Percentiles rank a stretch among this genome's conserved stretches.
phyloP scores from a whole-genome alignment of 2,113 vertebrate species.

The Pluvialis apricaria region DNA sequence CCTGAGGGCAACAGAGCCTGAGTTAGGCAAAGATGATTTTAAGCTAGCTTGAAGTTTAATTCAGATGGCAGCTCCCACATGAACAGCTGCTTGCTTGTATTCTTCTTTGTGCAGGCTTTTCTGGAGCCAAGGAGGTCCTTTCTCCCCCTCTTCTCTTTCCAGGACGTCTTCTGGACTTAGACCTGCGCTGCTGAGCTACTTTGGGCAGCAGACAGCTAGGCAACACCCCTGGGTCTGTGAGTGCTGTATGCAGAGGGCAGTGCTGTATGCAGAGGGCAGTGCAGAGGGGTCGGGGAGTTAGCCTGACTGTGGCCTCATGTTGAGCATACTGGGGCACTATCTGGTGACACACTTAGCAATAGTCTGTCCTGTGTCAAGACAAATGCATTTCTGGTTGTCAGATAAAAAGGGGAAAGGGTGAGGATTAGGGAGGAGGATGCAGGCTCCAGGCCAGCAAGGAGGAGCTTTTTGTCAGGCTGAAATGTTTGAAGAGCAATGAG shows the following conservation, averaged over 20 bases:
- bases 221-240: background rate
- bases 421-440: background rate
- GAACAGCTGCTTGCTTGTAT: background rate
- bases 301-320: background rate
- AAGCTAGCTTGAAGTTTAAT: background rate
- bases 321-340: background rate
- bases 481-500: conserved; percentile 8
- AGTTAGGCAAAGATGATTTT: background rate
- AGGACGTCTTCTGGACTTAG: background rate
- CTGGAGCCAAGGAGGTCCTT: background rate
- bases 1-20: background rate
- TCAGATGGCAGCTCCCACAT: background rate
- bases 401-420: conserved; percentile 5
- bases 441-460: background rate
- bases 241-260: background rate
- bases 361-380: background rate
- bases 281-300: background rate
- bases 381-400: background rate
- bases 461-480: conserved; percentile 15
- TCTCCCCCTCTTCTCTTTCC: background rate
- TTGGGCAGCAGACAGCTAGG: background rate
- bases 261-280: background rate
- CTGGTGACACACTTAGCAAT: background rate
- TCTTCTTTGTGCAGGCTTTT: background rate
- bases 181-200: background rate